phyloP scores from a whole-genome alignment of 1,140 invertebrate genomes.

The Stenopsyche tienmushanensis region DNA sequence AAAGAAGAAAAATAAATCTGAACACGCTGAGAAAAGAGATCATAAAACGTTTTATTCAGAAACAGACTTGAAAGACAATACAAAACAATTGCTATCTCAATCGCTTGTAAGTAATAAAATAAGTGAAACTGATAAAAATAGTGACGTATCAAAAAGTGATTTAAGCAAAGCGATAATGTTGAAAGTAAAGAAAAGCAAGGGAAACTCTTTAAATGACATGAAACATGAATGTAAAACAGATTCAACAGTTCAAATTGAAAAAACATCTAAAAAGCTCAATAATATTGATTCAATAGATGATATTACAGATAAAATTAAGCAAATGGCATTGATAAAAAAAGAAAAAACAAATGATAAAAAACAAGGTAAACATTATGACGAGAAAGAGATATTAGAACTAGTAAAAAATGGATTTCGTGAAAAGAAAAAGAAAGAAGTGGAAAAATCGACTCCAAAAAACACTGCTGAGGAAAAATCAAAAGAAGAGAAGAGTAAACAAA shows the following conservation, averaged over 20 bases:
- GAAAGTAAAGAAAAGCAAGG: too few species aligned
- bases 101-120: too few species aligned
- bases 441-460: neutral
- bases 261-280: too few species aligned
- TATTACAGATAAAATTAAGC: neutral
- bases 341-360: neutral
- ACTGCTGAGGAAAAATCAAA: neutral
- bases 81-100: too few species aligned
- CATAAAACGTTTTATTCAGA: too few species aligned
- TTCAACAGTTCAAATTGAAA: too few species aligned
- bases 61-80: too few species aligned
- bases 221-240: neutral
- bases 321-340: neutral
- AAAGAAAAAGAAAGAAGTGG: neutral
- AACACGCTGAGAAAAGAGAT: neutral
- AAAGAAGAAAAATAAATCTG: neutral
- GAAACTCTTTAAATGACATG: constrained; percentile 12
- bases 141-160: too few species aligned
- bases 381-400: neutral
- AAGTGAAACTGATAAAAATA: too few species aligned
- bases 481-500: neutral
- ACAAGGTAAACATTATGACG: neutral
- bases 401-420: neutral
- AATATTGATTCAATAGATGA: too few species aligned
- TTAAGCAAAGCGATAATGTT: too few species aligned